Base-by-base conservation (phyloP, 2,113 vertebrate genomes). In the Turnix velox region DNA sequence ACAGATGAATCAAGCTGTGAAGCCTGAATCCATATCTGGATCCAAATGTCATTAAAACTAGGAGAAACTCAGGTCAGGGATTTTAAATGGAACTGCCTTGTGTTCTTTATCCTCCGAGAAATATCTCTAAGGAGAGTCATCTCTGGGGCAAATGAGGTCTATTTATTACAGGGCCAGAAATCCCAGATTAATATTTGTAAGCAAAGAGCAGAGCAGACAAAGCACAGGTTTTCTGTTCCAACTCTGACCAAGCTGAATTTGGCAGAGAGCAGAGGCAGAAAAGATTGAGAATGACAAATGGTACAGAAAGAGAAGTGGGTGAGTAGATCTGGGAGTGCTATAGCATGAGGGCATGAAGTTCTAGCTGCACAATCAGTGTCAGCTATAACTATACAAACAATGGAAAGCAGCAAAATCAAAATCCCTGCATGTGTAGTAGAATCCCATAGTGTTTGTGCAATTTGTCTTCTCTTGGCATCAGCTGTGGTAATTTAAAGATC, bases 1-100 rank as follows among this genome's bases (percentile, higher is more conserved):
- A 94, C 94, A 96, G 96, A 95, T 94, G 94, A 95, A 95, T 94
- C 94, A 96, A 94, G 78, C 94, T 93, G 89, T 92, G 95, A 95
- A 91, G 91, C 93, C 84, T 94, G 89, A 63, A 92, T 93, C 78
- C 59, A 94, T 87, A 76, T 95, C 74, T 92, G 87, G 69, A 91
- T 93, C 74, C 92, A 95, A 93, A 94, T 92, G 87, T 96, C 84
- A 87, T 80, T 89, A 85, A 79, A 91, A 87, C 59, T 69, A 79
- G 67, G 58, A 89, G 17, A 84, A 33, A 48, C 74, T 83, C 46
- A 66, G 81, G 71, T 74, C 62, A 87, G 54, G 15, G 84, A 82
- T 95, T 96, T 94, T 78, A 94, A 87, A 84, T 54, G 24, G 39
- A 9, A 30, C 42, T 62, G 81, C 91, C n/a, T 40, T 68, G 57